phyloP scores from a whole-genome alignment of 2,888 invertebrate species.

The Aquatica leii region DNA sequence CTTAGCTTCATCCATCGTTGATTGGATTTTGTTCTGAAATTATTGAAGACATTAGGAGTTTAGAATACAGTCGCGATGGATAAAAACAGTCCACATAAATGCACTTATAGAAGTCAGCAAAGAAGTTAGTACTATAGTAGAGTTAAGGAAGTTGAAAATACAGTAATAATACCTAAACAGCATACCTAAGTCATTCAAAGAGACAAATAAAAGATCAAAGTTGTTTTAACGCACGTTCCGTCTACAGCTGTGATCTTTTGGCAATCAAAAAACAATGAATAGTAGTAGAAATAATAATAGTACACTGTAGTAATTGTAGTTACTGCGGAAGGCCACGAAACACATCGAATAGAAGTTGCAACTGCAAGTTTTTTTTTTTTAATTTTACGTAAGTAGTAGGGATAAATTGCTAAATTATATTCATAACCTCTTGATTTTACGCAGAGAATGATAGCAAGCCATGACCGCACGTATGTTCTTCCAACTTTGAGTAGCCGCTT shows the following conservation, averaged over 20 bases:
- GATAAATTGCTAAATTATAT: constrained; percentile 30
- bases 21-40: constrained; percentile 86
- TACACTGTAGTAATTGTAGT: constrained; percentile 31
- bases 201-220: constrained; percentile 25
- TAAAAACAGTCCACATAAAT: constrained; percentile 20
- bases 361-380: constrained; percentile 39
- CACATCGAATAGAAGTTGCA: constrained; percentile 41
- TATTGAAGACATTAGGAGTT: constrained; percentile 11
- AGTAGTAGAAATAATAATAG: constrained; percentile 30
- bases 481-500: constrained; percentile 74
- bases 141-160: constrained; percentile 19
- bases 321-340: constrained; percentile 41
- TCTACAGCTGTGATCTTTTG: constrained; percentile 24
- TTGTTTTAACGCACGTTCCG: not conserved
- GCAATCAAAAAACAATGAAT: constrained; percentile 19
- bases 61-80: no score
- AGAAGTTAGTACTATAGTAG: constrained; percentile 24
- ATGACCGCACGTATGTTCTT: constrained; percentile 87
- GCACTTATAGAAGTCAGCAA: constrained; percentile 22
- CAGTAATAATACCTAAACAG: constrained; percentile 22
- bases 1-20: constrained; percentile 96
- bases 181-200: constrained; percentile 22
- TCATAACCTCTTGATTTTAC: constrained; percentile 86
- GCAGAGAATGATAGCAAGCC: constrained; percentile 88
- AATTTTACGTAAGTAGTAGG: constrained; percentile 35